Evolutionary conservation across 2,113 vertebrate species (phyloP).

Genomic region (Otus sunia): DNA sequence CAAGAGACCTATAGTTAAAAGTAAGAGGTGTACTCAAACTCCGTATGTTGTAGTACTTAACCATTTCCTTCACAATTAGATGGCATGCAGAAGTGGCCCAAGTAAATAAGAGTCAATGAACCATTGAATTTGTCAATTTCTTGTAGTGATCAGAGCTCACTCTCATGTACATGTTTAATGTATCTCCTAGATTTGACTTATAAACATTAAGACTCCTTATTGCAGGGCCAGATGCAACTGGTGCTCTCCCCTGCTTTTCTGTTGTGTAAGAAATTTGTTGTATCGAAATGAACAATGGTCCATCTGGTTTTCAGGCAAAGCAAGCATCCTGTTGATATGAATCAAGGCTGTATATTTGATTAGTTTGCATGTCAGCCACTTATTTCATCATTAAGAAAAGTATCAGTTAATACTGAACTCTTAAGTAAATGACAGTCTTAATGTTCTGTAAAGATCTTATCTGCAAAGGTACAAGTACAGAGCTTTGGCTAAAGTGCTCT

Average conservation of each 20-base stretch:
- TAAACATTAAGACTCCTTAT: background rate
- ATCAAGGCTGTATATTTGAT: background rate
- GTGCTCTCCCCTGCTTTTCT: fast-evolving
- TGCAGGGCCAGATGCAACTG: background rate
- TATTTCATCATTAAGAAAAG: slow-evolving; percentile 24
- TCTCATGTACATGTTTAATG: background rate
- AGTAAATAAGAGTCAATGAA: background rate
- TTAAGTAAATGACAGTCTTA: background rate
- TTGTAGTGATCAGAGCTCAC: background rate
- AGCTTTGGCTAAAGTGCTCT: background rate
- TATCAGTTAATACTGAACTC: background rate
- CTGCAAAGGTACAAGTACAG: background rate
- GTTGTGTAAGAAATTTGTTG: background rate
- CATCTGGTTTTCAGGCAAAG: background rate
- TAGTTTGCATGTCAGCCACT: background rate
- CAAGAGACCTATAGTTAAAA: background rate
- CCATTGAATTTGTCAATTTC: background rate
- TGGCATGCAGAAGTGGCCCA: background rate
- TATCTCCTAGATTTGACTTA: background rate
- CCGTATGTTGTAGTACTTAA: background rate
- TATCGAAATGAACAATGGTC: background rate
- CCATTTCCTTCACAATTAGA: background rate
- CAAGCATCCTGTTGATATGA: background rate
- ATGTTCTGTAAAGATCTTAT: background rate
- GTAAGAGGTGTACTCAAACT: background rate